A percentile compares a stretch with the other conserved stretches of the same genome.
Conservation (phyloP, 2,113 vertebrate genomes). For the Cacatua alba region DNA sequence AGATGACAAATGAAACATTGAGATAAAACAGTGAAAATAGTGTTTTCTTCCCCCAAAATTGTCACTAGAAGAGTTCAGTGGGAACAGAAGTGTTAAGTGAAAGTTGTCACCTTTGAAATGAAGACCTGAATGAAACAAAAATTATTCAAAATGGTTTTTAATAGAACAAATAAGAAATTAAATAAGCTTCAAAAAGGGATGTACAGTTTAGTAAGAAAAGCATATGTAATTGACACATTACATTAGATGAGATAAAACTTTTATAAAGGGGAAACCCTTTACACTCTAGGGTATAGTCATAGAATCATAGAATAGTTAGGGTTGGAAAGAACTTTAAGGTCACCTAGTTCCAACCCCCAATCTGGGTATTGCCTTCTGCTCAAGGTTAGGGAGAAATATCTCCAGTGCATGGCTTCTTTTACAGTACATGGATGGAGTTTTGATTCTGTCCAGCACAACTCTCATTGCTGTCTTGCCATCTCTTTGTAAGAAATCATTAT, state of each 20-base stretch:
- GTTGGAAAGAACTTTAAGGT: too few species aligned
- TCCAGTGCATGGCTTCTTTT: neutral
- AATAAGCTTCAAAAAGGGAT: neutral
- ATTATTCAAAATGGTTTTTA: neutral
- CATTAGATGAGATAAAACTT: neutral
- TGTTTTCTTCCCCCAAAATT: neutral
- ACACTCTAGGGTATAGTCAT: neutral
- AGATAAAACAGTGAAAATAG: neutral
- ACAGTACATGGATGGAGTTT: neutral
- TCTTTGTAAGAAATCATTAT: neutral
- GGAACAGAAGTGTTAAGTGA: neutral
- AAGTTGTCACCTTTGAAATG: neutral
- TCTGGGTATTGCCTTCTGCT: neutral
- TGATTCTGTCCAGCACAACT: neutral
- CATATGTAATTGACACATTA: neutral
- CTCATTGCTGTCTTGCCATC: neutral
- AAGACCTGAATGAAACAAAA: neutral
- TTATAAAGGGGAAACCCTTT: neutral
- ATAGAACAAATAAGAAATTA: neutral
- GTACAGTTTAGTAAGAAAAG: neutral
- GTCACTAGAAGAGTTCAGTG: neutral
- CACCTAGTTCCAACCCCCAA: neutral
- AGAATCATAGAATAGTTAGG: too few species aligned
- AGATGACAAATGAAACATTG: neutral
- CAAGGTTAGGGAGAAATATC: neutral